Evolutionary conservation across 2,888 invertebrate genomes (phyloP).

Genomic region (Drosophila affinis): DNA sequence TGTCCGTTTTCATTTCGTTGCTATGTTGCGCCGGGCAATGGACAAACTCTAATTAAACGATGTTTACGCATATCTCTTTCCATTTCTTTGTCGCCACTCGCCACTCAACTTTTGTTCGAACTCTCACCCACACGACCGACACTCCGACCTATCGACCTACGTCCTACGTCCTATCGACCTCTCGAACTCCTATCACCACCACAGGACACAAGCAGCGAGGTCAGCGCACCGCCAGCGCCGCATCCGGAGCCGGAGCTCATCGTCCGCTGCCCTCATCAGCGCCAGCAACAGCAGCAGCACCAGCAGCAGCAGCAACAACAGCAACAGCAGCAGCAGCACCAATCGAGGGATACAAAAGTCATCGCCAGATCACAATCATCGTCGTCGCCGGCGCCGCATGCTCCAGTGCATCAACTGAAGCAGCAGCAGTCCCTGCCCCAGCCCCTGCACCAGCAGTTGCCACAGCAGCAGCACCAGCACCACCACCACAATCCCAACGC

Average conservation of each 20-base stretch:
- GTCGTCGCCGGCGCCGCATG: slow-evolving; percentile 72
- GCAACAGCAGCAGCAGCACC: slow-evolving; percentile 45
- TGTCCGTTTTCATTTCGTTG: slow-evolving; percentile 64
- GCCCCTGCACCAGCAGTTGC: slow-evolving; percentile 65
- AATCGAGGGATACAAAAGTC: slow-evolving; percentile 68
- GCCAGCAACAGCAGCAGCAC: slow-evolving; percentile 35
- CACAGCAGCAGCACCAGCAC: slow-evolving; percentile 47
- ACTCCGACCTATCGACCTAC: slow-evolving; percentile 12
- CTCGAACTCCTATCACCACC: slow-evolving; percentile 7
- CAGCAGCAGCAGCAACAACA: slow-evolving; percentile 44
- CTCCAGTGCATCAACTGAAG: slow-evolving; percentile 79
- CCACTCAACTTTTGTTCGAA: slow-evolving; percentile 64
- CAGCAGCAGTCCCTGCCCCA: slow-evolving; percentile 80
- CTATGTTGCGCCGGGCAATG: slow-evolving; percentile 54
- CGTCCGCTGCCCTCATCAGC: slow-evolving; percentile 68
- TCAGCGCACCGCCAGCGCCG: slow-evolving; percentile 59
- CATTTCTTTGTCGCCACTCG: slow-evolving; percentile 63
- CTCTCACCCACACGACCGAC: slow-evolving; percentile 23
- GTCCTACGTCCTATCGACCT: slow-evolving; percentile 17
- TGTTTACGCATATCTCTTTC: slow-evolving; percentile 69
- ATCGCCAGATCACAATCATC: slow-evolving; percentile 82
- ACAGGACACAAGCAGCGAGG: slow-evolving; percentile 80
- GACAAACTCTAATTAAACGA: slow-evolving; percentile 49
- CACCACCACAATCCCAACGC: slow-evolving; percentile 68
- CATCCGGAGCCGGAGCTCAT: slow-evolving; percentile 80